Evolutionary conservation across 2,113 vertebrate genomes (phyloP), one percentile per base, ranked within the genome.

Genomic region (Hyla sarda): DNA sequence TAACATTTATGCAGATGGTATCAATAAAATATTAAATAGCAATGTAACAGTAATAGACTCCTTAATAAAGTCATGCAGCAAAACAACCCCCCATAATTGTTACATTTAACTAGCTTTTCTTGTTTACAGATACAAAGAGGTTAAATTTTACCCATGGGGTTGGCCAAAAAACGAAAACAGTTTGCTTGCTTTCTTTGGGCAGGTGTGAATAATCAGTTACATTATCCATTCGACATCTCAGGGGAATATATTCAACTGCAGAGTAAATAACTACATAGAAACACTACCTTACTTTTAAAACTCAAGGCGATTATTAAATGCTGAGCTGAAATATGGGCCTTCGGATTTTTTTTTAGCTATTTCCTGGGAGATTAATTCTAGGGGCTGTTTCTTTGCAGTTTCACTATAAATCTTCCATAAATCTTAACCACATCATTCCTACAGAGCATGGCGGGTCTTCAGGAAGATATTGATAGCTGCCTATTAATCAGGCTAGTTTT

Each of bases 281-380:
- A 87, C 85, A 74, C 78, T 87, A 87, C 85, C 85, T 87, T 87
- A 87, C 85, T 87, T 82, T 87, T 87, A 87, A 87, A 82, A 87
- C 85, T 82, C 85, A 87, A 87, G 85, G 85, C 78, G 41, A 87
- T 87, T 87, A 87, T 87, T 87, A 87, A 87, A 82, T 87, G 85
- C 85, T 87, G 85, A 34, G 85, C 85, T 62, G 85, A 87, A 87
- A 82, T 87, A 87, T 82, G 85, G 85, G 85, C 14, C 78, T 87
- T 62, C 32, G 78, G 78, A 86, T 86, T 87, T 82, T 86, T 60
- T 87, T 87, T 87, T 87, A 87, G 85, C 74, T 82, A 87, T 87
- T 87, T 82, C 76, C 85, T 50, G 78, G 85, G 85, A 87, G 85
- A 87, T 87, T 87, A 87, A 87, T 87, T 82, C 85, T 87, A 87